Evolutionary conservation across 2,113 vertebrate genomes (phyloP).

Genomic region (Indri indri): DNA sequence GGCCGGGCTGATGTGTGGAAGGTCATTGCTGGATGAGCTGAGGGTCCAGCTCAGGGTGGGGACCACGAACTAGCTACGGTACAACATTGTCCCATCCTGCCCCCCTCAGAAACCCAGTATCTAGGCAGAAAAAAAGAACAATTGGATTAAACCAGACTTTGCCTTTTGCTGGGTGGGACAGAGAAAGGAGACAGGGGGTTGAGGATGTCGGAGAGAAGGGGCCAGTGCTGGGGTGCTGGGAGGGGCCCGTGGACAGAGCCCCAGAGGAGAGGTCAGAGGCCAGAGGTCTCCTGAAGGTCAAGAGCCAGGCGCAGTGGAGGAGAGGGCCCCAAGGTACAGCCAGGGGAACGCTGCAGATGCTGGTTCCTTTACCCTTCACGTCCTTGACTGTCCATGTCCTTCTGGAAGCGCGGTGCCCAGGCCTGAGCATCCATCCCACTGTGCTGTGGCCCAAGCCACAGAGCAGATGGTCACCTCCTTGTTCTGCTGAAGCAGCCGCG

Average conservation of each 20-base stretch:
- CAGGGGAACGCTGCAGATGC: fast-evolving
- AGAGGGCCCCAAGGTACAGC: not conserved
- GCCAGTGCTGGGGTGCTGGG: fast-evolving
- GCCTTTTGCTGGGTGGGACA: not conserved
- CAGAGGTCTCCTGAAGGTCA: not conserved
- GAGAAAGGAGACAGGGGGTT: not conserved
- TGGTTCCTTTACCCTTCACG: not conserved
- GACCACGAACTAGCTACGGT: not conserved
- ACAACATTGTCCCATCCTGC: not conserved
- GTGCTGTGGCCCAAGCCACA: not conserved
- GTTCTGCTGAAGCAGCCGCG: not conserved
- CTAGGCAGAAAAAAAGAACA: not conserved
- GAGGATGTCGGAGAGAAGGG: not conserved
- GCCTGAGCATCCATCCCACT: not conserved
- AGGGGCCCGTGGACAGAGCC: not conserved
- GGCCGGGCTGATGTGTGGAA: not conserved
- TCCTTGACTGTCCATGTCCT: not conserved
- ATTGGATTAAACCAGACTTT: not conserved
- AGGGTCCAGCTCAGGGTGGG: not conserved
- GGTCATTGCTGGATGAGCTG: not conserved
- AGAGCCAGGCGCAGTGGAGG: not conserved
- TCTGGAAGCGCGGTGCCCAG: not conserved
- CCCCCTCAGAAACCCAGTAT: not conserved
- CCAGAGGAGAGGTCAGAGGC: not conserved
- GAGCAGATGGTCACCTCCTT: not conserved